Base-by-base conservation (phyloP, 2,113 vertebrate species). In the Eurystomus gularis region DNA sequence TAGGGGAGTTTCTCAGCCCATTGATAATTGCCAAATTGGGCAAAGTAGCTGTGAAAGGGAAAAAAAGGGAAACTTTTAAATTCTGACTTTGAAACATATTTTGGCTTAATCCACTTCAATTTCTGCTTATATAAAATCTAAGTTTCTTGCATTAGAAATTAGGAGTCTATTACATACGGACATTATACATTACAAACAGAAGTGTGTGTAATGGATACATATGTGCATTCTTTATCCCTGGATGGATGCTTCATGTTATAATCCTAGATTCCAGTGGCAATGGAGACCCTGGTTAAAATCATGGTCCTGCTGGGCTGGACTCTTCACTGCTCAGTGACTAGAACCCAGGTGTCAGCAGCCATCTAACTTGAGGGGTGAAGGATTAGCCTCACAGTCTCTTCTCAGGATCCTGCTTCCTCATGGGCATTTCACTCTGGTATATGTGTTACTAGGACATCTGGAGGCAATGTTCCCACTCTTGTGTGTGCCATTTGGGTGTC, bases 61-160 rank as follows among this genome's bases (percentile, higher is more conserved):
- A 44, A n/a, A 24, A 31, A 11, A 14, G 1, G 1, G 0, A 13
- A 57, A 6, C 1, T 42, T 89, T 77, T 25, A 31, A 76, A 54
- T 42, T 65, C 6, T 82, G 62, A 40, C 2, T 73, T 77, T 26
- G 16, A 54, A 80, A 68, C 3, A 4, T 48, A 20, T 51, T 91
- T 94, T 70, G 17, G 26, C 7, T 72, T 69, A 44, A 61, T 54
- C 9, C 3, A 54, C 10, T 77, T 13, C 6, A 11, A 23, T 80
- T 92, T 93, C 12, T 83, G 24, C 25, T 15, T 18, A 14, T 24
- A 15, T 21, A 46, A 72, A 75, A 70, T 46, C 4, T 16, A 52
- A 42, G 5, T 81, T 73, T 75, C 21, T 60, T 68, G 16, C 42
- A 35, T 39, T 71, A 81, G 33, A 86, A 54, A 48, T 62, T 14